Conservation (phyloP, 2,797 vertebrate species). For the Sylvia borin region DNA sequence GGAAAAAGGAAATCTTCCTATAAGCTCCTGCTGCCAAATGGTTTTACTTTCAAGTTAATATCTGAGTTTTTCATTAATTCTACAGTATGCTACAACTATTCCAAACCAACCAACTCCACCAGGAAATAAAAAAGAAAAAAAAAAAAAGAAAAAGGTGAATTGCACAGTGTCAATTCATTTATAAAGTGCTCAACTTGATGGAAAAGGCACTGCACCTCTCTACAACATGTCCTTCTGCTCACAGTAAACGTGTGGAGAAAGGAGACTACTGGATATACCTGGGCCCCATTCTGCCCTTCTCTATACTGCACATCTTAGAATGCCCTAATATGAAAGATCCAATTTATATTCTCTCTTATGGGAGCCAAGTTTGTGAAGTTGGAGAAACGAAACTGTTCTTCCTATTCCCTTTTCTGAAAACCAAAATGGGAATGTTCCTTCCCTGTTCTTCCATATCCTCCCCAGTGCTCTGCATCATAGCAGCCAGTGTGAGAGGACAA, state of each 20-base stretch:
- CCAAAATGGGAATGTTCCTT: rapidly evolving
- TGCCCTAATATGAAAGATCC: neutral
- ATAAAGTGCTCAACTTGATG: rapidly evolving
- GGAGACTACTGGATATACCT: neutral
- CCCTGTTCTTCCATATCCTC: neutral
- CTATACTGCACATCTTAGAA: neutral
- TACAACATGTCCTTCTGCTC: neutral
- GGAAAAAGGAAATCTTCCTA: neutral
- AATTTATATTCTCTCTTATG: neutral
- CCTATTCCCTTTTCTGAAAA: neutral
- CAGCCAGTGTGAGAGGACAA: neutral
- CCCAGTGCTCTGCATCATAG: neutral
- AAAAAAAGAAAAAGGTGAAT: neutral
- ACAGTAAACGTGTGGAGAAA: neutral
- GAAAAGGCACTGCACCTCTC: neutral
- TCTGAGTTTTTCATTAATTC: neutral
- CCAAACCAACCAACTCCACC: neutral
- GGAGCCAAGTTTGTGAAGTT: neutral
- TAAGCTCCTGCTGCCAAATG: neutral
- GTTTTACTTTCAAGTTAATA: neutral
- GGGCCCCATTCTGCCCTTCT: neutral
- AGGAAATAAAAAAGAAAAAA: neutral
- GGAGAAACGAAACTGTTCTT: neutral
- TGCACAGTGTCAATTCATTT: neutral
- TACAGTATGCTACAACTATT: neutral